A percentile compares a stretch with the other conserved stretches of the same genome.
Evolutionary conservation across 2,113 vertebrate species (phyloP).

Genomic region (Nipponia nippon): DNA sequence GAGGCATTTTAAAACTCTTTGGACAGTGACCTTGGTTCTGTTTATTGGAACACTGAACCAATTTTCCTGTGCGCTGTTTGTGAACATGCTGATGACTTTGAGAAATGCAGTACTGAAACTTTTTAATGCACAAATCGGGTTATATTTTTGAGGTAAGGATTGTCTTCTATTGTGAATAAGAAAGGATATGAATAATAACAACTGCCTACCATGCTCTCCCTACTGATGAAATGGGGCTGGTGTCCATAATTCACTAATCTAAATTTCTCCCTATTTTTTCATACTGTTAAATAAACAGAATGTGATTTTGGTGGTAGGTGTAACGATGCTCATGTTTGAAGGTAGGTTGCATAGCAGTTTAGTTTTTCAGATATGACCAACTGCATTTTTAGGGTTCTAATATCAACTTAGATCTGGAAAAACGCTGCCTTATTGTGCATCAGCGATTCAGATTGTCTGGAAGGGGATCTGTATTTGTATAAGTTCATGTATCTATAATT

Average conservation of each 20-base stretch:
- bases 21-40: neutral
- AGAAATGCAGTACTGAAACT: neutral
- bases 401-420: neutral
- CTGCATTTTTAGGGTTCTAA: neutral
- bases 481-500: neutral
- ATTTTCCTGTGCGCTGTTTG: neutral
- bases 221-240: neutral
- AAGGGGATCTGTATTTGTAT: neutral
- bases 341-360: neutral
- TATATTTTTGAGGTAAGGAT: neutral
- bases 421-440: neutral
- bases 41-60: neutral
- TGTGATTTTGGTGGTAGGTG: neutral
- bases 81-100: neutral
- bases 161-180: neutral
- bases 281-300: neutral
- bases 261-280: neutral
- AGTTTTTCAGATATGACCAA: neutral
- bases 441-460: neutral
- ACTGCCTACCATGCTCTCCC: neutral
- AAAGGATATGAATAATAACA: neutral
- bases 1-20: neutral
- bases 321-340: neutral
- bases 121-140: neutral
- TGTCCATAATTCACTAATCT: neutral